Evolutionary conservation across 1,140 invertebrate species (phyloP).

Genomic region (Eupeodes corollae): DNA sequence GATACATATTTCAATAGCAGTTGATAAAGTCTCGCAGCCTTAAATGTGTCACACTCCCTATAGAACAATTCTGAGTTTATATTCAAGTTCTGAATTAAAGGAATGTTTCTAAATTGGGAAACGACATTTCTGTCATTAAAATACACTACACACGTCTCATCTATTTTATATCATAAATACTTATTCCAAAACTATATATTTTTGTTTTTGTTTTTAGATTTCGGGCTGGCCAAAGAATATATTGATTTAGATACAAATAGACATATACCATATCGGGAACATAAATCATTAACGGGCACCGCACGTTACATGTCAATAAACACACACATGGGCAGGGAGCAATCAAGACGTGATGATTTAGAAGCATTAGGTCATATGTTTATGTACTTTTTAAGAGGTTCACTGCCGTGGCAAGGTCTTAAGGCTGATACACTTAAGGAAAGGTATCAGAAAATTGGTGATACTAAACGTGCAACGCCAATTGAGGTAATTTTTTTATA

Average conservation of each 20-base stretch:
- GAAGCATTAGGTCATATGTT: constrained; percentile 99
- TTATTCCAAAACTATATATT: neutral
- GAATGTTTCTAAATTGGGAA: neutral
- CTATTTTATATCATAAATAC: neutral
- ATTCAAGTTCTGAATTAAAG: too few species aligned
- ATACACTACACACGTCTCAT: too few species aligned
- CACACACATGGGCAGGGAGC: constrained; percentile 99
- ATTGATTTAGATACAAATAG: constrained; percentile 99
- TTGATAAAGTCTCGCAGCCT: too few species aligned
- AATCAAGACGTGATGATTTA: constrained; percentile 97
- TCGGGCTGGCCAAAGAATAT: constrained; percentile 99
- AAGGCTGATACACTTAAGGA: constrained; percentile 99
- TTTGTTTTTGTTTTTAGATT: constrained; percentile 54
- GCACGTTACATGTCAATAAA: constrained; percentile 99
- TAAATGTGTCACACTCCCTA: too few species aligned
- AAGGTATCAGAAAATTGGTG: constrained; percentile 99
- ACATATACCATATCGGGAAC: constrained; percentile 99
- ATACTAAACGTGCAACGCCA: constrained; percentile 95
- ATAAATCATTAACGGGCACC: constrained; percentile 95
- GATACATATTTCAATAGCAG: too few species aligned
- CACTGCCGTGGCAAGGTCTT: constrained; percentile 98
- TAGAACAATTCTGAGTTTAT: too few species aligned
- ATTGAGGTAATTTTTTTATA: constrained; percentile 58
- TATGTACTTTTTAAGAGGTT: constrained; percentile 99
- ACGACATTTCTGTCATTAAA: neutral